Conservation (phyloP, 1,140 invertebrate species). For the Drosophila arizonae region DNA sequence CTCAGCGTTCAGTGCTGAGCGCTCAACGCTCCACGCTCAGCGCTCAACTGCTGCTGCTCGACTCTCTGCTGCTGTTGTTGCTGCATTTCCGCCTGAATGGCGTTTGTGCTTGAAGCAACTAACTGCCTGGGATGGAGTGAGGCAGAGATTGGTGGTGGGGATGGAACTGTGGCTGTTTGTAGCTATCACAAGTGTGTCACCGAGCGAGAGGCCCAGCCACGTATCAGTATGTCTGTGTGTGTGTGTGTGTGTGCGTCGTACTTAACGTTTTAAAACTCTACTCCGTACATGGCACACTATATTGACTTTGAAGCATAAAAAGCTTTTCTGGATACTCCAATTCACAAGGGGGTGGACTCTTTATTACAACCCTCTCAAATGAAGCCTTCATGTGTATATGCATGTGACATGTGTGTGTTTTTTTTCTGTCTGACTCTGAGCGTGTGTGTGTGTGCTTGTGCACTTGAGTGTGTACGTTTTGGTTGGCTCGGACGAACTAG, state of each 20-base stretch:
- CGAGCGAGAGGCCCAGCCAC: constrained; percentile 37
- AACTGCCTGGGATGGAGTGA: constrained; percentile 46
- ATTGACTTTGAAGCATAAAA: constrained; percentile 80
- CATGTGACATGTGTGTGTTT: constrained; percentile 6
- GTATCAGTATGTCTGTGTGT: neutral
- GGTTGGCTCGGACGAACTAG: neutral
- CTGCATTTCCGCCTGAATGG: constrained; percentile 79
- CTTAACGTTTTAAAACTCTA: constrained; percentile 77
- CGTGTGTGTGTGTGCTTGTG: neutral
- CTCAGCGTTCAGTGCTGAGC: constrained; percentile 20
- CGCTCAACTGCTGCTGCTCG: constrained; percentile 11
- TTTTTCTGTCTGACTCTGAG: constrained; percentile 11
- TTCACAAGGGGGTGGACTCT: constrained; percentile 61
- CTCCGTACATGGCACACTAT: constrained; percentile 71
- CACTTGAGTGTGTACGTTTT: constrained; percentile 3
- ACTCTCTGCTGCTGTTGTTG: constrained; percentile 50
- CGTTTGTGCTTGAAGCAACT: constrained; percentile 72
- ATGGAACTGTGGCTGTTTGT: neutral
- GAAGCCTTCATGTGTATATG: constrained; percentile 12
- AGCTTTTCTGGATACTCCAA: constrained; percentile 75
- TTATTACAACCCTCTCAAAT: constrained; percentile 56
- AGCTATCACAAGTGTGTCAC: constrained; percentile 64
- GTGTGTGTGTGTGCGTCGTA: constrained; percentile 30
- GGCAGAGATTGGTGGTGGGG: constrained; percentile 13
- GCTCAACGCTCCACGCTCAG: neutral